Evolutionary conservation across 1,140 invertebrate genomes (phyloP).

Genomic region (Eubasilissa regina): DNA sequence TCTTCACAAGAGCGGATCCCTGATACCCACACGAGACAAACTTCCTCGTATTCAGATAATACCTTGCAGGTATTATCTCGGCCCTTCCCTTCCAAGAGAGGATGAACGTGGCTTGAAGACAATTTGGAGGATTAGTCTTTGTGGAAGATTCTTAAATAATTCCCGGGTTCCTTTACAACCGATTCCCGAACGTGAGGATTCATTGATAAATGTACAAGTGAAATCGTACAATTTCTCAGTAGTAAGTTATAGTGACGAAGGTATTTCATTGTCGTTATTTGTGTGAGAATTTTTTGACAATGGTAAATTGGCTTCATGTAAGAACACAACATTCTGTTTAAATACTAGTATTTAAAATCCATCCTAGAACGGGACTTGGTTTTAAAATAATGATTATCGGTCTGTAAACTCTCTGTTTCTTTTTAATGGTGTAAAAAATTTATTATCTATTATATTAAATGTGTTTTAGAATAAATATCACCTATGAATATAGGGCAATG

Average conservation of each 20-base stretch:
- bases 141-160: constrained; percentile 50
- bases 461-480: too few relatives aligned
- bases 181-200: constrained; percentile 50
- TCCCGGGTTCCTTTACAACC: constrained; percentile 38
- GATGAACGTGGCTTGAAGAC: constrained; percentile 42
- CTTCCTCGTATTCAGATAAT: background rate
- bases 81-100: background rate
- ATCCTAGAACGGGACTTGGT: too few relatives aligned
- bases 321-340: too few relatives aligned
- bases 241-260: constrained; percentile 1
- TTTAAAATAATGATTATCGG: too few relatives aligned
- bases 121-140: constrained; percentile 54
- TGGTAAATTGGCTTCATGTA: too few relatives aligned
- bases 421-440: too few relatives aligned
- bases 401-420: too few relatives aligned
- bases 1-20: background rate
- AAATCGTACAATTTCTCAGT: constrained; percentile 41
- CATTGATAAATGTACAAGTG: constrained; percentile 3
- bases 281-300: background rate
- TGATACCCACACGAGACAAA: background rate
- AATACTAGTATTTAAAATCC: too few relatives aligned
- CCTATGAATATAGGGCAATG: too few relatives aligned
- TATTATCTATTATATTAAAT: too few relatives aligned
- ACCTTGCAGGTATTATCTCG: constrained; percentile 13
- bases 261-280: constrained; percentile 50